These are phyloP conservation scores for Cyanocitta stelleri DNA, from an alignment of 2,113 vertebrate genomes.

Conservation along the genomic window DNA sequence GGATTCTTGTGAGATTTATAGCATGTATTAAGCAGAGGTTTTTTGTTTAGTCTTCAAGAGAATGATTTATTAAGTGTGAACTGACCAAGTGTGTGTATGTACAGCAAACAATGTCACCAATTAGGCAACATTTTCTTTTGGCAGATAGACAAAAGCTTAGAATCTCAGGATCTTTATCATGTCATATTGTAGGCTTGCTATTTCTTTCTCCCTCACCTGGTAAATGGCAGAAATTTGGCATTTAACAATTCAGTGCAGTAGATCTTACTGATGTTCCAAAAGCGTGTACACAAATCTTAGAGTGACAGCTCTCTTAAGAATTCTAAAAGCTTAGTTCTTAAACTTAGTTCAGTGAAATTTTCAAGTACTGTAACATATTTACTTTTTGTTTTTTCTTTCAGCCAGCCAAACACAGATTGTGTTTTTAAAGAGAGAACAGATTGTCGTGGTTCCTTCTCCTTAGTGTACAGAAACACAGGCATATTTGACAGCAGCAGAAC, in stretches of 20 bases:
- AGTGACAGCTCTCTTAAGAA: neutral
- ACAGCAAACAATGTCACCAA: neutral
- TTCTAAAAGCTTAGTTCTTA: neutral
- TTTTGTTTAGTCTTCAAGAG: neutral
- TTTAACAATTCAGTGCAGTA: neutral
- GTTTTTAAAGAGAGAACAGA: constrained; percentile 69
- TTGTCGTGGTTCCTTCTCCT: constrained; percentile 41
- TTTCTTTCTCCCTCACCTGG: neutral
- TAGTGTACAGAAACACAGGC: constrained; percentile 57
- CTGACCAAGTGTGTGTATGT: neutral
- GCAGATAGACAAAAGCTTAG: neutral
- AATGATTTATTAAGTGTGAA: neutral
- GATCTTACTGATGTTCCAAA: neutral
- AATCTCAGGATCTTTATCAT: neutral
- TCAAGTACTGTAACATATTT: constrained; percentile 59
- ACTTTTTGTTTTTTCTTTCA: constrained; percentile 53
- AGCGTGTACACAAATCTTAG: neutral
- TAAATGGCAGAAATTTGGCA: neutral
- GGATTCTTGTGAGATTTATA: neutral
- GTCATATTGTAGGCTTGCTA: neutral
- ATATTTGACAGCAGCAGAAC: constrained; percentile 21
- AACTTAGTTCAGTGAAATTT: constrained; percentile 45
- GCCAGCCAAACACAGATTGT: constrained; percentile 70
- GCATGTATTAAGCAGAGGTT: neutral
- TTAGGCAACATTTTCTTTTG: neutral